Conservation (phyloP, 2,797 vertebrate genomes). For the Ceyx erithaca region DNA sequence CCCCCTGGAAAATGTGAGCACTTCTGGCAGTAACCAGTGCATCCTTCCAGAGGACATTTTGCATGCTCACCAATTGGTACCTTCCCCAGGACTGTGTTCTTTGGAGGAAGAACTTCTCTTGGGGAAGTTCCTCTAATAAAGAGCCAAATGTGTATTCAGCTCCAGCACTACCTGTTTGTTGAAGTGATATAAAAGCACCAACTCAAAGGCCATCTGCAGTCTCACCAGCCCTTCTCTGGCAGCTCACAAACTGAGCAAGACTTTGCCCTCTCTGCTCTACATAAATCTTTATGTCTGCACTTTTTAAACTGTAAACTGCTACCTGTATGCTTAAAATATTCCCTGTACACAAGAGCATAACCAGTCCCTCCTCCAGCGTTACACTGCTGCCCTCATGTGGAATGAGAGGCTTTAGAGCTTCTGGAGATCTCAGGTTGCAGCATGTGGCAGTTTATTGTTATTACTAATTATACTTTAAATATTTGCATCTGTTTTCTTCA, state of each 20-base stretch:
- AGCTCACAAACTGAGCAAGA: not conserved
- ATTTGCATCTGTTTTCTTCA: not conserved
- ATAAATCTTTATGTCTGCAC: not conserved
- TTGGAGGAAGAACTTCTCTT: no score
- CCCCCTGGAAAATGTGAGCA: not conserved
- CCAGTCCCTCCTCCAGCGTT: rapidly evolving
- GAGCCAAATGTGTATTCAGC: rapidly evolving
- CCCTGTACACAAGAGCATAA: not conserved
- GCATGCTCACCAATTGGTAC: not conserved
- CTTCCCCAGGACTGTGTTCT: not conserved
- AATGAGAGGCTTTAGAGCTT: not conserved
- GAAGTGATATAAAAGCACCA: not conserved
- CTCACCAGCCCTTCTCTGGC: not conserved
- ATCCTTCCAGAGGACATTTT: not conserved
- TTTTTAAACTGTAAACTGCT: not conserved
- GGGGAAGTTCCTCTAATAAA: not conserved
- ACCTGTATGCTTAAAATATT: not conserved
- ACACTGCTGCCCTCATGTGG: rapidly evolving
- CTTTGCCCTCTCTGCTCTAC: not conserved
- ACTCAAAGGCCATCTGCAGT: not conserved
- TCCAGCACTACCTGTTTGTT: not conserved
- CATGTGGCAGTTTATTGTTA: not conserved
- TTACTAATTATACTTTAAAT: not conserved
- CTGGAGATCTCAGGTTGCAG: not conserved
- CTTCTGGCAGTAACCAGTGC: not conserved